phyloP scores from a whole-genome alignment of 2,888 invertebrate genomes.

The Theodoxus fluviatilis region DNA sequence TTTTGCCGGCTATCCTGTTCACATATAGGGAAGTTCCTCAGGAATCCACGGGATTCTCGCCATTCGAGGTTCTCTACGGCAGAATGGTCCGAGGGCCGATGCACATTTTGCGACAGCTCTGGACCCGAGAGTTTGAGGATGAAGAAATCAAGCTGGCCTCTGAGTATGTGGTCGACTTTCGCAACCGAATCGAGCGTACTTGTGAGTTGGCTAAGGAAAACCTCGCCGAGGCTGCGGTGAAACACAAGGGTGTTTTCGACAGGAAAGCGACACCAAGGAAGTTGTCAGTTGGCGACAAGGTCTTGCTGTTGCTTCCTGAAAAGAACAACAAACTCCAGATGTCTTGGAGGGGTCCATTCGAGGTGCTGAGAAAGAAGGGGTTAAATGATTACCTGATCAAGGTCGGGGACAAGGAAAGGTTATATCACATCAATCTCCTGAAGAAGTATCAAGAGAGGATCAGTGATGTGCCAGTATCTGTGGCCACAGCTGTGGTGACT shows the following conservation, averaged over 20 bases:
- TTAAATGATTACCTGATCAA: not conserved
- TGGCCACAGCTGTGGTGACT: not conserved
- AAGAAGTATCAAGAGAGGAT: no score
- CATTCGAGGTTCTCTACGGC: constrained; percentile 32
- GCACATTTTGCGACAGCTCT: constrained; percentile 26
- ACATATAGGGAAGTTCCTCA: constrained; percentile 33
- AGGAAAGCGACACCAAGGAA: constrained; percentile 24
- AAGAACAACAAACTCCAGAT: constrained; percentile 32
- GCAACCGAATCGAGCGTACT: constrained; percentile 23
- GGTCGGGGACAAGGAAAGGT: not conserved
- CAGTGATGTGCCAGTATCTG: no score
- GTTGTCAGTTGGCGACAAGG: constrained; percentile 28
- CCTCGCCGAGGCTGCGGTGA: constrained; percentile 13
- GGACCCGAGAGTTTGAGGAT: constrained; percentile 8
- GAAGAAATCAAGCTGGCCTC: not conserved
- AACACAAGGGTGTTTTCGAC: constrained; percentile 30
- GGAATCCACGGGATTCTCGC: constrained; percentile 27
- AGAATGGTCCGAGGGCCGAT: constrained; percentile 30
- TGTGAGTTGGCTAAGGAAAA: constrained; percentile 31
- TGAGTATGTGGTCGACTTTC: constrained; percentile 19
- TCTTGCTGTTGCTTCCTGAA: constrained; percentile 31
- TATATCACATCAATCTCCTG: no score
- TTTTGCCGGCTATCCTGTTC: constrained; percentile 33
- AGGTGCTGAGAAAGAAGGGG: not conserved
- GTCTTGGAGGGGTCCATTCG: constrained; percentile 33